Conservation (phyloP, 1,140 invertebrate genomes). For the Penaeus vannamei region DNA sequence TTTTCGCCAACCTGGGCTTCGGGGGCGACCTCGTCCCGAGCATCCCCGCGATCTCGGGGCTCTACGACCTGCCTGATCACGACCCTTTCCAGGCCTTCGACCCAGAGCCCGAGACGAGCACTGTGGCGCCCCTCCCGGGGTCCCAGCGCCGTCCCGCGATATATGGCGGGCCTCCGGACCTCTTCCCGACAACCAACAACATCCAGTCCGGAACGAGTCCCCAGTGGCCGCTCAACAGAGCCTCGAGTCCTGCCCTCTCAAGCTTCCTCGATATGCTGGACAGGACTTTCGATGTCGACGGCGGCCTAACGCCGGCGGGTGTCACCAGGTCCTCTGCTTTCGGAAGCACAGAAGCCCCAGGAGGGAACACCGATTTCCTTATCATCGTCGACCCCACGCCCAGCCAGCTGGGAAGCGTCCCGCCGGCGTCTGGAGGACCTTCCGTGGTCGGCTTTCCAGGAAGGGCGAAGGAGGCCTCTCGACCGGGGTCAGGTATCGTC, state of each 20-base stretch:
- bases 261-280: constrained; percentile 14
- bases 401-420: neutral
- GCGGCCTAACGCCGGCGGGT: neutral
- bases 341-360: neutral
- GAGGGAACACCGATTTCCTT: neutral
- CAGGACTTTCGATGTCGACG: neutral
- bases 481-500: neutral
- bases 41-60: constrained; percentile 1
- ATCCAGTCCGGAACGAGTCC: neutral
- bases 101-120: neutral
- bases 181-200: neutral
- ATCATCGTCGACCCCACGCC: neutral
- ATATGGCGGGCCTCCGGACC: too few relatives aligned
- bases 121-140: too few relatives aligned
- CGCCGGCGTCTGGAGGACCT: too few relatives aligned
- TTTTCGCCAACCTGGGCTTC: neutral
- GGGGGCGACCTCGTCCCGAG: neutral
- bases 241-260: neutral
- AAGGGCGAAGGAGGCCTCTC: too few relatives aligned
- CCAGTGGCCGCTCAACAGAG: neutral
- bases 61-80: constrained; percentile 45
- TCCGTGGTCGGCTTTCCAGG: too few relatives aligned
- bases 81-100: constrained; percentile 36
- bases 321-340: too few relatives aligned
- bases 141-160: too few relatives aligned